phyloP scores from a whole-genome alignment of 2,797 vertebrate genomes.

The Euphonia xanthogaster region DNA sequence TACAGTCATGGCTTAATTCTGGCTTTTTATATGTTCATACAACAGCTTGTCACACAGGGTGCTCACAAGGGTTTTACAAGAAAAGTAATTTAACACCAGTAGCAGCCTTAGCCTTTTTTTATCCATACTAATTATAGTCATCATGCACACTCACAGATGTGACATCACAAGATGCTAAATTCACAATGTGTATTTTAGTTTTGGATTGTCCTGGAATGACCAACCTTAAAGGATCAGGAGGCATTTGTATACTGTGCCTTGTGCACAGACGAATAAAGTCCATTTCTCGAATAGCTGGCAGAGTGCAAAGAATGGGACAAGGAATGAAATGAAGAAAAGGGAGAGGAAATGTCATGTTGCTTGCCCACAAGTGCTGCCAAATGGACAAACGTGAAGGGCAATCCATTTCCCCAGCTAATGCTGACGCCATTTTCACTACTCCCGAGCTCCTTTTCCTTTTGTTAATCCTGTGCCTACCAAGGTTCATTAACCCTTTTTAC shows the following conservation, averaged over 20 bases:
- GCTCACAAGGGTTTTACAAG: neutral
- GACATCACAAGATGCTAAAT: neutral
- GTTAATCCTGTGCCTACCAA: slow-evolving; percentile 42
- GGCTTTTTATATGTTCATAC: neutral
- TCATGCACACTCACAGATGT: neutral
- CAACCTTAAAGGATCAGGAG: neutral
- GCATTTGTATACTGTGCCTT: neutral
- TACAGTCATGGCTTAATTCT: neutral
- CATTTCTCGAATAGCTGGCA: neutral
- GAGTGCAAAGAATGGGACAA: neutral
- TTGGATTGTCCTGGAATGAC: neutral
- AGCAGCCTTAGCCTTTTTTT: neutral
- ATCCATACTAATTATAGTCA: neutral
- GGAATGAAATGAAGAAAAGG: neutral
- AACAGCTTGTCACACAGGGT: neutral
- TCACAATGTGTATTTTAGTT: neutral
- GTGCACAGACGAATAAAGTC: neutral
- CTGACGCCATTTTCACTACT: slow-evolving; percentile 1
- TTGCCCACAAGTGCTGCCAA: slow-evolving; percentile 23
- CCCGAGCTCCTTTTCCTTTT: neutral
- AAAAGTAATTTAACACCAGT: neutral
- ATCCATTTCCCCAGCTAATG: slow-evolving; percentile 9
- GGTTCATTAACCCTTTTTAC: slow-evolving; percentile 56
- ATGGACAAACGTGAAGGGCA: slow-evolving; percentile 8
- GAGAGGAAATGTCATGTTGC: neutral